Conservation (phyloP, 2,797 vertebrate genomes). For the Sciurus vulgaris region DNA sequence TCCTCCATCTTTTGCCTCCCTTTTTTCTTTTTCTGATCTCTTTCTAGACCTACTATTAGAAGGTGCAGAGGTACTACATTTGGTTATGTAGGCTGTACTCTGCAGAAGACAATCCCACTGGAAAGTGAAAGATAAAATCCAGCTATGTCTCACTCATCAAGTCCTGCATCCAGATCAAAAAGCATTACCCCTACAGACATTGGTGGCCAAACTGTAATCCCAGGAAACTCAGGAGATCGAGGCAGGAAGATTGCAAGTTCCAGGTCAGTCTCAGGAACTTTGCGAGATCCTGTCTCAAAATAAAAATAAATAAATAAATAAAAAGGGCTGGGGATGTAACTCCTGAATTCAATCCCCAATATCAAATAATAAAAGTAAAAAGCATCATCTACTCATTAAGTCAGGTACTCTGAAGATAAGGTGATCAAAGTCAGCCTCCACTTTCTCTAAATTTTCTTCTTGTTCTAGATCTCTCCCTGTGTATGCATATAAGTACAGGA, state of each 20-base stretch:
- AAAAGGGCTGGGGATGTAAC: no score
- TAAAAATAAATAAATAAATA: no score
- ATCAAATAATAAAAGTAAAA: background rate
- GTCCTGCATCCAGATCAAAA: constrained; percentile 1
- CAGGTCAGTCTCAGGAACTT: background rate
- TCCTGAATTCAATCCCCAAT: background rate
- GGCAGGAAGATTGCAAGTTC: background rate
- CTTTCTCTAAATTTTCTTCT: constrained; percentile 34
- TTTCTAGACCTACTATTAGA: constrained; percentile 10
- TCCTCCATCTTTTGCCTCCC: background rate
- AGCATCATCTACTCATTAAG: constrained; percentile 17
- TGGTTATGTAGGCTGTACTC: background rate
- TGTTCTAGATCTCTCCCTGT: constrained; percentile 4
- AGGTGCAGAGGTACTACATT: background rate
- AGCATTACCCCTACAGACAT: background rate
- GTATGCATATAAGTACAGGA: background rate
- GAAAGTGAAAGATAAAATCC: constrained; percentile 47
- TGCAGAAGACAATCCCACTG: background rate
- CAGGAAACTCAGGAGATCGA: no score
- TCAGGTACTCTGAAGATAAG: background rate
- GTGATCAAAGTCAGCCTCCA: background rate
- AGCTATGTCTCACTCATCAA: background rate
- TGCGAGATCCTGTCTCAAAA: no score
- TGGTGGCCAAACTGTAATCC: no score
- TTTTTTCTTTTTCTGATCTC: background rate